A percentile compares a stretch with the other conserved stretches of the same genome.
Conservation (phyloP, 2,797 vertebrate genomes). For the Helarctos malayanus region DNA sequence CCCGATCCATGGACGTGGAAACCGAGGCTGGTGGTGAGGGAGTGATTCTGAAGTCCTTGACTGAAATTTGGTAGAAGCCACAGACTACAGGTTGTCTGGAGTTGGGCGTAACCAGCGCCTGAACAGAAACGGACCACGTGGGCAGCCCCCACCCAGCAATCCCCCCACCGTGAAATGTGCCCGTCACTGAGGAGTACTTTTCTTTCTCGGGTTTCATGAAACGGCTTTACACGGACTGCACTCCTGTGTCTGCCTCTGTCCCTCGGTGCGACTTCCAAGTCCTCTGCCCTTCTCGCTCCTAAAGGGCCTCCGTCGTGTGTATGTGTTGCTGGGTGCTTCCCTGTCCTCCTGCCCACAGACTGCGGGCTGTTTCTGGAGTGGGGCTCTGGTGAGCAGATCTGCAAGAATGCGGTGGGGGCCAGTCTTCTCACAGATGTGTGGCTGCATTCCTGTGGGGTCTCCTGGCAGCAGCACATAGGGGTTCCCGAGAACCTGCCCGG, state of each 20-base stretch:
- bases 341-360: not conserved
- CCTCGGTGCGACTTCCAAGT: not conserved
- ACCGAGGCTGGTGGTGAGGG: fast-evolving
- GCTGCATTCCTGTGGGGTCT: not conserved
- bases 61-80: not conserved
- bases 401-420: not conserved
- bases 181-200: fast-evolving
- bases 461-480: not conserved
- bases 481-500: not conserved
- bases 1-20: not conserved
- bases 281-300: fast-evolving
- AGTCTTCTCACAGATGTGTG: fast-evolving
- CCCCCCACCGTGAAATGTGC: not conserved
- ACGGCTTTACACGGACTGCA: fast-evolving
- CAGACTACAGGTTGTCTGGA: too few species aligned
- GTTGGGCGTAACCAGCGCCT: not conserved
- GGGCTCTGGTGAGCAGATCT: not conserved
- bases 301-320: fast-evolving
- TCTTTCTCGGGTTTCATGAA: not conserved
- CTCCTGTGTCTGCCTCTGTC: not conserved
- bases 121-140: not conserved
- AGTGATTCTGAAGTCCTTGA: too few species aligned
- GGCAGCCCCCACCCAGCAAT: not conserved
- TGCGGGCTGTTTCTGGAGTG: not conserved
- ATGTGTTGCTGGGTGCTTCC: not conserved